A percentile compares a stretch with the other conserved stretches of the same genome.
Evolutionary conservation across 2,797 vertebrate genomes (phyloP).

Genomic region (Amniataba percoides): DNA sequence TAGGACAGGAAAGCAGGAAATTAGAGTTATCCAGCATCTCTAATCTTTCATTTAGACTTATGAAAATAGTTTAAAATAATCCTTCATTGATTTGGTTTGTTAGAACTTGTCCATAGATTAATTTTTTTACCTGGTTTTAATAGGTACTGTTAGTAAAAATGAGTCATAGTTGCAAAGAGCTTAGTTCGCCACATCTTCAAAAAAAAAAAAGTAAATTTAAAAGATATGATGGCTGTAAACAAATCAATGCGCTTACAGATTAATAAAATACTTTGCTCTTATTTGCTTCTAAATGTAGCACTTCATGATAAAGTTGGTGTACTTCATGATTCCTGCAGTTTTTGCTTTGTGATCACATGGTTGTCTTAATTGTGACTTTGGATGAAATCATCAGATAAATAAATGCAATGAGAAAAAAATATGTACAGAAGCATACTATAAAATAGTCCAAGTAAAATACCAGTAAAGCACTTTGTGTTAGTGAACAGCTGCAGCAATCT

Average conservation of each 20-base stretch:
- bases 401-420: too few species aligned
- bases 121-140: background rate
- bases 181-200: background rate
- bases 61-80: background rate
- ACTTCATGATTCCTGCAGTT: too few species aligned
- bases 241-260: background rate
- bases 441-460: background rate
- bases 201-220: background rate
- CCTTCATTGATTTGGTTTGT: background rate
- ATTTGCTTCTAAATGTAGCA: too few species aligned
- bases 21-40: too few species aligned
- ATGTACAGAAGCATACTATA: background rate
- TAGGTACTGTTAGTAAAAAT: background rate
- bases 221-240: background rate
- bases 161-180: background rate
- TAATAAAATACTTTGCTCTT: background rate
- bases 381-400: too few species aligned
- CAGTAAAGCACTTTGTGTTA: background rate
- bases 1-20: background rate
- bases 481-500: background rate
- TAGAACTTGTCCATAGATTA: background rate
- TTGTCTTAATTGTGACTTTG: too few species aligned
- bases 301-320: too few species aligned
- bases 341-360: too few species aligned
- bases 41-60: background rate